These are phyloP conservation scores for Leptinotarsa peninsularis DNA, from an alignment of 2,888 invertebrate species.

Conservation along the genomic window DNA sequence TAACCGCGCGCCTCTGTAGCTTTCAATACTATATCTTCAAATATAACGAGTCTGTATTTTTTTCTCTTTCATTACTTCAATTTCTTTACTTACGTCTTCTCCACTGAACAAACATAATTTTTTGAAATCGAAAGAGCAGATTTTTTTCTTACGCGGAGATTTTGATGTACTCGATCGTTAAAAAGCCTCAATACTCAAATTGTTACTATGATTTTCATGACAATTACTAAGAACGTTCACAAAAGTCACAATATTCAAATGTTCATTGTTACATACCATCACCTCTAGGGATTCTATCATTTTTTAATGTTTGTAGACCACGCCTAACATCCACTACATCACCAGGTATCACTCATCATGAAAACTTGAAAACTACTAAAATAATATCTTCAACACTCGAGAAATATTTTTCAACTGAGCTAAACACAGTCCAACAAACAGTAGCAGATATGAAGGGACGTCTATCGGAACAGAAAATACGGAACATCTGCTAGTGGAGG, in stretches of 20 bases:
- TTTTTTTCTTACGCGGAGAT: constrained; percentile 12
- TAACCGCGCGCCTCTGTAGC: too few species aligned
- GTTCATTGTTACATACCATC: constrained; percentile 19
- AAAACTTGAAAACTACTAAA: too few species aligned
- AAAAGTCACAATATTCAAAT: constrained; percentile 22
- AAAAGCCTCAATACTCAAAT: constrained; percentile 13
- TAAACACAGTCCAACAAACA: too few species aligned
- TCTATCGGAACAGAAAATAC: too few species aligned
- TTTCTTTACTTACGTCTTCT: too few species aligned
- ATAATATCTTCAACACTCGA: too few species aligned
- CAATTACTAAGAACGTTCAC: constrained; percentile 21
- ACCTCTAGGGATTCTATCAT: constrained; percentile 12
- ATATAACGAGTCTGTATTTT: not conserved
- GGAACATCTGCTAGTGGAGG: too few species aligned
- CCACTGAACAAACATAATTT: not conserved
- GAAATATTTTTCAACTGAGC: too few species aligned
- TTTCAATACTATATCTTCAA: too few species aligned
- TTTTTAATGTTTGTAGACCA: constrained; percentile 21
- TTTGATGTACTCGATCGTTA: not conserved
- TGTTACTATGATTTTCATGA: constrained; percentile 21
- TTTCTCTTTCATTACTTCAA: not conserved
- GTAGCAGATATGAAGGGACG: too few species aligned
- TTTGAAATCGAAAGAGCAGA: not conserved
- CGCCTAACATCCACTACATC: not conserved
- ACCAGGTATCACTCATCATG: too few species aligned